A percentile compares a stretch with the other conserved stretches of the same genome.
These are phyloP conservation scores for Solen grandis DNA, from an alignment of 1,140 invertebrate species.

Conservation along the genomic window DNA sequence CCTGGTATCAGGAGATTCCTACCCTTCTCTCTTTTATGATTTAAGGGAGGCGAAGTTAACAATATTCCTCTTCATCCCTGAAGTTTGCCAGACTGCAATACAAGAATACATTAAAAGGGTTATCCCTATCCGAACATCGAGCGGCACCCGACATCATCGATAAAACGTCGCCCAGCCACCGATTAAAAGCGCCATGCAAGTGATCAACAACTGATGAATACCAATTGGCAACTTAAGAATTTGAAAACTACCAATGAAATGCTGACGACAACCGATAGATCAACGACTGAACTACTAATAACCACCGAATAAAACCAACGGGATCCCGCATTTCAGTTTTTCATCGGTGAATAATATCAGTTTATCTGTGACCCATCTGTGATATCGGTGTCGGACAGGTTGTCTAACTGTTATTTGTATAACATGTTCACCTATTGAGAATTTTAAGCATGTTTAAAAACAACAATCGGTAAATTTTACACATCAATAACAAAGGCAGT, in stretches of 20 bases:
- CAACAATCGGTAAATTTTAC: no score
- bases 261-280: slow-evolving; percentile 30
- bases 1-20: slow-evolving; percentile 43
- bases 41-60: slow-evolving; percentile 49
- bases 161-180: neutral
- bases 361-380: no score
- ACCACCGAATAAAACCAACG: slow-evolving; percentile 35
- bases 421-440: no score
- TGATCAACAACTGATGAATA: slow-evolving; percentile 3
- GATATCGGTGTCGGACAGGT: no score
- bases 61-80: slow-evolving; percentile 41
- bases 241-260: slow-evolving; percentile 28
- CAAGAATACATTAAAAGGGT: slow-evolving; percentile 9
- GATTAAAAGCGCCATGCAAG: neutral
- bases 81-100: slow-evolving; percentile 53
- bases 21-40: slow-evolving; percentile 33
- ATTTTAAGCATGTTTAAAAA: no score
- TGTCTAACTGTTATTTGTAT: no score
- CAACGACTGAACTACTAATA: slow-evolving; percentile 24
- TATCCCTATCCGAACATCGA: slow-evolving; percentile 26
- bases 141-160: slow-evolving; percentile 20
- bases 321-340: slow-evolving; percentile 22
- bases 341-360: no score
- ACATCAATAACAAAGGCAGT: no score
- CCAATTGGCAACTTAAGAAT: neutral